A percentile compares a stretch with the other conserved stretches of the same genome.
Evolutionary conservation across 2,888 invertebrate species (phyloP).

Genomic region (Ophion obscuratus): DNA sequence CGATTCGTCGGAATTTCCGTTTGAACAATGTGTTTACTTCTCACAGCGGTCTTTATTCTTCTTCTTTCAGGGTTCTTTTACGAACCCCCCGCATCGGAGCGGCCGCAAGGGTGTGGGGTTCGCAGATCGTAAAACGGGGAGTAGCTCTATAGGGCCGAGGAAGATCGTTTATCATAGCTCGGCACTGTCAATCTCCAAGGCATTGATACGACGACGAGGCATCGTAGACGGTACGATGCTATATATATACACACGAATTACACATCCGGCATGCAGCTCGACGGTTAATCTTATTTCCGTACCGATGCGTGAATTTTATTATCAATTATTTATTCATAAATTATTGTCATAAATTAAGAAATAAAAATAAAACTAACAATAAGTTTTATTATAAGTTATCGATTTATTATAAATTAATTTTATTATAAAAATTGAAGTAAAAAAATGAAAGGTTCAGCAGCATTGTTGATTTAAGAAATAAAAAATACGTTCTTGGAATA

Average conservation of each 20-base stretch:
- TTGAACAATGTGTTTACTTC: constrained; percentile 80
- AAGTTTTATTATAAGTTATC: too few relatives aligned
- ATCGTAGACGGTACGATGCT: constrained; percentile 77
- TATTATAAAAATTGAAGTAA: neutral
- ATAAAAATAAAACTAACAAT: constrained; percentile 28
- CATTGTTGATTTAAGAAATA: too few relatives aligned
- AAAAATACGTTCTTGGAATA: neutral
- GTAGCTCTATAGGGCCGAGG: constrained; percentile 63
- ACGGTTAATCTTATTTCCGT: constrained; percentile 64
- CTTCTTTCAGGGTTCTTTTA: constrained; percentile 67
- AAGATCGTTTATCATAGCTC: constrained; percentile 81
- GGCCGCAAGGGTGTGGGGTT: constrained; percentile 76
- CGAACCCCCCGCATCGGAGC: constrained; percentile 63
- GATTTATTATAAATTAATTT: neutral
- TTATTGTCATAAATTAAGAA: constrained; percentile 39
- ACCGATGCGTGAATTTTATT: constrained; percentile 34
- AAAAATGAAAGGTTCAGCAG: too few relatives aligned
- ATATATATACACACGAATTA: constrained; percentile 32
- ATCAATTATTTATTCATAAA: neutral
- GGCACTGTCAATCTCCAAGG: constrained; percentile 81
- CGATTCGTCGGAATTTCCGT: constrained; percentile 68
- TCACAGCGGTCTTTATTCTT: constrained; percentile 75
- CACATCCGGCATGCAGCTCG: constrained; percentile 51
- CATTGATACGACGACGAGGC: constrained; percentile 82
- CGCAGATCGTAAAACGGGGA: constrained; percentile 70